Evolutionary conservation across 35 echinoderm and acorn worm species (phyloP).

Genomic region (Diadema setosum): DNA sequence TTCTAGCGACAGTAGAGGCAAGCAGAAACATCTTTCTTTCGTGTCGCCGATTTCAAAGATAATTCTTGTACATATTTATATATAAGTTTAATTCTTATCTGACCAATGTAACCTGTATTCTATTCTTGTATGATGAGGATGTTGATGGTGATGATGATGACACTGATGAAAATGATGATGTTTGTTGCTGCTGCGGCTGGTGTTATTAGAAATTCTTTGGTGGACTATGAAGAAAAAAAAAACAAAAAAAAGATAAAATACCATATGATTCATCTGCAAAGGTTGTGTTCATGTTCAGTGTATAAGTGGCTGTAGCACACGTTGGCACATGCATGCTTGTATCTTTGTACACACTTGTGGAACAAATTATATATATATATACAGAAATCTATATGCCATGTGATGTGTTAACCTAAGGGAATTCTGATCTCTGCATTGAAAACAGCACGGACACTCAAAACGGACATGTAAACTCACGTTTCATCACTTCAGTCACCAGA

Average conservation of each 20-base stretch:
- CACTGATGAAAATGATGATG: no score
- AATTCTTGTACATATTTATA: slow-evolving; percentile 3
- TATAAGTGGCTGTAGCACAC: not conserved
- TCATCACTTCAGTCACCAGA: no score
- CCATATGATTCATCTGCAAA: not conserved
- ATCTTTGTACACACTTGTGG: not conserved
- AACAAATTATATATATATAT: no score
- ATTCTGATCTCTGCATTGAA: no score
- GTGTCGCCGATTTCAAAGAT: not conserved
- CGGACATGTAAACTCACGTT: no score
- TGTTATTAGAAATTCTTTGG: not conserved
- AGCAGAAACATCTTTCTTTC: no score
- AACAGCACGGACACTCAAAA: no score
- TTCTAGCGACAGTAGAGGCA: no score
- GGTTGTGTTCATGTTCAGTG: not conserved
- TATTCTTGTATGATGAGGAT: not conserved
- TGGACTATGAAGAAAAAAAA: not conserved
- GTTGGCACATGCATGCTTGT: not conserved
- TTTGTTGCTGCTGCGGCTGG: no score
- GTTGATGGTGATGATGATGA: not conserved
- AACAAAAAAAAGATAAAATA: no score
- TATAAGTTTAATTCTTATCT: not conserved
- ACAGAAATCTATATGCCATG: no score
- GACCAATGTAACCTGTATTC: slow-evolving; percentile 2
- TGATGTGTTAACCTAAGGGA: no score